Conservation (phyloP, 2,888 invertebrate genomes). For the Orchesella flavescens region DNA sequence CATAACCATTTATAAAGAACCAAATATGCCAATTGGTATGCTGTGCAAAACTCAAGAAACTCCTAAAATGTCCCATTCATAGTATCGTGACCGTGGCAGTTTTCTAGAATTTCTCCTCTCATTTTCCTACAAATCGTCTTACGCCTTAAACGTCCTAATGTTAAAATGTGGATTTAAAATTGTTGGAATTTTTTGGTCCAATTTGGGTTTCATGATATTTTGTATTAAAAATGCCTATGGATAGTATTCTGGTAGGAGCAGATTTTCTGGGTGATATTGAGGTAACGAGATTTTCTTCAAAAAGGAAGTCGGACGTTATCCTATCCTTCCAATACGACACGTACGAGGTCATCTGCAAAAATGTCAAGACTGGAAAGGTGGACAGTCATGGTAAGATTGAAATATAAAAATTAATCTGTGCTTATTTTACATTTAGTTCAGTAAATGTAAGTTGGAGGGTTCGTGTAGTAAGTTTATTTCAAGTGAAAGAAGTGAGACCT, state of each 20-base stretch:
- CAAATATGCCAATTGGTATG: no score
- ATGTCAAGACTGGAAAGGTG: constrained; percentile 50
- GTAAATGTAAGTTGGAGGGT: no score
- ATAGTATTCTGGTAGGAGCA: constrained; percentile 55
- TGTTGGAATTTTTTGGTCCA: no score
- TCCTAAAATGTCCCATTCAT: no score
- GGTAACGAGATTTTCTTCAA: constrained; percentile 50
- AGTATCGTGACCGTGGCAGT: no score
- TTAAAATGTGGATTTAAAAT: no score
- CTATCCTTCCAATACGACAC: constrained; percentile 60
- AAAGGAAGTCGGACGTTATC: constrained; percentile 33
- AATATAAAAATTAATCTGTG: background rate
- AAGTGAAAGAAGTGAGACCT: constrained; percentile 64
- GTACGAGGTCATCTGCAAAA: constrained; percentile 54
- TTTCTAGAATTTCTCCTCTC: no score
- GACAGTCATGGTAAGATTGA: constrained; percentile 52
- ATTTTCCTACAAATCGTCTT: no score
- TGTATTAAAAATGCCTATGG: constrained; percentile 30
- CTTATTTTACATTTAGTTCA: background rate
- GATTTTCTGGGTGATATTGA: constrained; percentile 64
- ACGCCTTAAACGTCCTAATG: no score
- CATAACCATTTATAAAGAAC: no score
- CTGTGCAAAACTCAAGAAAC: no score
- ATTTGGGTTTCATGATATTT: no score
- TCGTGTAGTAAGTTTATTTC: constrained; percentile 59